phyloP scores from a whole-genome alignment of 2,797 vertebrate genomes.

The Strix occidentalis region DNA sequence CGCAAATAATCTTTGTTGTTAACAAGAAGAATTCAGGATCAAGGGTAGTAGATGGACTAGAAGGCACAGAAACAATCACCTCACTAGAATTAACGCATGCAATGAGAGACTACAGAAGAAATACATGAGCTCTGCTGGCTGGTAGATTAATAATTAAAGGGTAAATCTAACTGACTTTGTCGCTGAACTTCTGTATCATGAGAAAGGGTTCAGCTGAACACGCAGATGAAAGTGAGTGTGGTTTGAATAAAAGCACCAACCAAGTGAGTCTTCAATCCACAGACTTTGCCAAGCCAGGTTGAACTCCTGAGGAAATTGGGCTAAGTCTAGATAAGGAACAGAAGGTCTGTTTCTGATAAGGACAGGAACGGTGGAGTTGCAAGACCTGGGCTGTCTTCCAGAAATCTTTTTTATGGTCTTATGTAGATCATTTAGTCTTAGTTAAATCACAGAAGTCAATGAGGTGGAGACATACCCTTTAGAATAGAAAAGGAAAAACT shows the following conservation, averaged over 20 bases:
- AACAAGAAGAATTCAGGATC: neutral
- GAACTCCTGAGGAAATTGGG: neutral
- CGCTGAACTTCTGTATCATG: neutral
- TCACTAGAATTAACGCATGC: neutral
- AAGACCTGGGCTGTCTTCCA: neutral
- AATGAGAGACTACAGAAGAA: neutral
- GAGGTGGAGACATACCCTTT: neutral
- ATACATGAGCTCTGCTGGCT: neutral
- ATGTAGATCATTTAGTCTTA: neutral
- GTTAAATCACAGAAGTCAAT: constrained; percentile 9
- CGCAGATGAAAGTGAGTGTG: neutral
- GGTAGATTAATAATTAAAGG: neutral
- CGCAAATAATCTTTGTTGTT: neutral
- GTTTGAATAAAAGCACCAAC: neutral
- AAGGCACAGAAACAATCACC: neutral
- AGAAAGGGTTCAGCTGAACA: neutral
- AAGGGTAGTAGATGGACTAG: neutral
- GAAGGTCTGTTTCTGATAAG: neutral
- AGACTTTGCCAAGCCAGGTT: neutral
- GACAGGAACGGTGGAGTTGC: neutral
- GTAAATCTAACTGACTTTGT: neutral
- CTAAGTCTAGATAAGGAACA: neutral
- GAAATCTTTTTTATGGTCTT: neutral
- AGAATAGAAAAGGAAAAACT: neutral
- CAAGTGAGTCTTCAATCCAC: neutral